These are phyloP conservation scores for Tetraneura akinire DNA, from an alignment of 1,140 invertebrate species.

Conservation along the genomic window DNA sequence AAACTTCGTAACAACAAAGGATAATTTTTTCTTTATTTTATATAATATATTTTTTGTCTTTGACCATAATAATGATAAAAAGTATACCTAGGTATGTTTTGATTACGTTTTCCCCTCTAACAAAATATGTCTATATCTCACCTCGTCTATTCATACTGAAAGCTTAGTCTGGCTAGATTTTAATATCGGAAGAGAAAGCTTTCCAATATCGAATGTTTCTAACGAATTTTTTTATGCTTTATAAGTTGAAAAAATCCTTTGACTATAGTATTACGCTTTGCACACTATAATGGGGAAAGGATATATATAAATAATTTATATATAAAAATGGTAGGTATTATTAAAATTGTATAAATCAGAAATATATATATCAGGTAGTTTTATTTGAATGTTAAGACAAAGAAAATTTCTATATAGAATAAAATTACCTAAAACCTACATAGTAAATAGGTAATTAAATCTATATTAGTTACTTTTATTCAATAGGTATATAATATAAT, in stretches of 20 bases:
- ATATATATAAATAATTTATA: background rate
- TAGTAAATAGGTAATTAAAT: too few species aligned
- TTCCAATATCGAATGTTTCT: slow-evolving; percentile 17
- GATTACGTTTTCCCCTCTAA: background rate
- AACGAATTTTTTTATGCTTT: slow-evolving; percentile 13
- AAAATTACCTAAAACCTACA: too few species aligned
- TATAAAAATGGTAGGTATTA: background rate
- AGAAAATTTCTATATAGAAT: background rate
- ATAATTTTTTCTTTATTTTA: background rate
- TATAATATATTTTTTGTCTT: background rate
- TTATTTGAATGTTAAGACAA: background rate
- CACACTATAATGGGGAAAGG: background rate
- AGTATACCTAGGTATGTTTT: background rate
- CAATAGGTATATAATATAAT: background rate
- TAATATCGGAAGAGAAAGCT: slow-evolving; percentile 1
- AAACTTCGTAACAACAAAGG: background rate
- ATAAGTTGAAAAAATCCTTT: slow-evolving; percentile 18
- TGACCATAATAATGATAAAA: background rate
- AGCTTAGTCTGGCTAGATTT: background rate
- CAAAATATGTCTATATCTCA: background rate
- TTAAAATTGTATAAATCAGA: background rate
- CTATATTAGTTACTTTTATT: slow-evolving; percentile 2
- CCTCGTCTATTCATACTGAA: slow-evolving; percentile 20
- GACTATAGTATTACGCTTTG: slow-evolving; percentile 8
- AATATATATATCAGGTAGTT: background rate